Conservation (phyloP, 1,140 invertebrate genomes). For the Melanaphis sacchari region DNA sequence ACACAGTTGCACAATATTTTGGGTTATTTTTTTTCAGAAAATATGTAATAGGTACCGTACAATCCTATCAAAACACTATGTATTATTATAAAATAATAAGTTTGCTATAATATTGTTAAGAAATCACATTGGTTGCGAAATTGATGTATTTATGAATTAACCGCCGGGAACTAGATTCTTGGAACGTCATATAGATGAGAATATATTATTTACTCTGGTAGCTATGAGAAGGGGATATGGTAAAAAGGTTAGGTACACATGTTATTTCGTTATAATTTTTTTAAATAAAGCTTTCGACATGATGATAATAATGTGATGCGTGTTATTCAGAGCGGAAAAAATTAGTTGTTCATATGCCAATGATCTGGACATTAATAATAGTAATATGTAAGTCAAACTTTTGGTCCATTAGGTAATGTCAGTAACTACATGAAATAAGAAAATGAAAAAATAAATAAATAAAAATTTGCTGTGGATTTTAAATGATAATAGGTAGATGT, state of each 20-base stretch:
- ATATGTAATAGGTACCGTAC: background rate
- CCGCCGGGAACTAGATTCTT: background rate
- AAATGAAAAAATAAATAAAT: background rate
- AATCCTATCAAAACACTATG: background rate
- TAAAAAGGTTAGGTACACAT: background rate
- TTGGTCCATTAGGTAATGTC: background rate
- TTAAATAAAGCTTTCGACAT: background rate
- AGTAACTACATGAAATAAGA: too few species aligned
- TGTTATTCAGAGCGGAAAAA: constrained; percentile 1
- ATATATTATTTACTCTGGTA: background rate
- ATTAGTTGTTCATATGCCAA: background rate
- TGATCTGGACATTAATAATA: background rate
- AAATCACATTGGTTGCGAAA: background rate
- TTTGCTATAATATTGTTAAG: background rate
- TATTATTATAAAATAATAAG: background rate
- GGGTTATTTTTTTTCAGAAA: background rate
- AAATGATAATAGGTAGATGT: background rate
- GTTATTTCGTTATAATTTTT: background rate
- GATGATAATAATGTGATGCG: background rate
- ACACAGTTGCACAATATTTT: background rate
- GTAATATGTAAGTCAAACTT: background rate
- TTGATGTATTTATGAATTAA: background rate
- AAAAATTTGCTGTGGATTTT: background rate
- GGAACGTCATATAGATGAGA: background rate
- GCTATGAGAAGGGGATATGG: background rate